Conservation (phyloP, 2,113 vertebrate species). For the Gallinago undulata region DNA sequence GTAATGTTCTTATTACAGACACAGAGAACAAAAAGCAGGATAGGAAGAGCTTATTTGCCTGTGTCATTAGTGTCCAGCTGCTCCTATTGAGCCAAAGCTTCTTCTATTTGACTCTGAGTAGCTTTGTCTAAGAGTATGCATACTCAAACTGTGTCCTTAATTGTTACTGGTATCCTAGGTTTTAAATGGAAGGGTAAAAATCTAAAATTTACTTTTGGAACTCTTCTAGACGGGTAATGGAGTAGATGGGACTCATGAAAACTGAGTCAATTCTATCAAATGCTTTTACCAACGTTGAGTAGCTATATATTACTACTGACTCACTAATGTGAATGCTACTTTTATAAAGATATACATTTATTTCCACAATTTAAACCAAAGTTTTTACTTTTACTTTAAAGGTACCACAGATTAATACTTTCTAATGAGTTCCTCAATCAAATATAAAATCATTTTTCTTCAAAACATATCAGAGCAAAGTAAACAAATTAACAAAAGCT, state of each 20-base stretch:
- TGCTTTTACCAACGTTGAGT: neutral
- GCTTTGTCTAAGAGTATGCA: neutral
- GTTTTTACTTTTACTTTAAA: neutral
- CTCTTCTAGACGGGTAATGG: neutral
- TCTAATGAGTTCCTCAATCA: neutral
- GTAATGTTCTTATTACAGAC: neutral
- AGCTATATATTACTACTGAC: neutral
- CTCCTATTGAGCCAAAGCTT: neutral
- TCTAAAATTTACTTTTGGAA: neutral
- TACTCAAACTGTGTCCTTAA: neutral
- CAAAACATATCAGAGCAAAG: neutral
- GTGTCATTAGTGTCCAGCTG: neutral
- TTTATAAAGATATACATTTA: neutral
- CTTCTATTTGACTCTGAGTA: neutral
- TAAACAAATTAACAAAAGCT: neutral
- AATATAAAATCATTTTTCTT: neutral
- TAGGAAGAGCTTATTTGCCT: neutral
- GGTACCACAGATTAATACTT: neutral
- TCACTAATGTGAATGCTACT: neutral
- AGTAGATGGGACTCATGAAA: neutral
- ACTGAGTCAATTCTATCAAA: neutral
- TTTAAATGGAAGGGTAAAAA: neutral
- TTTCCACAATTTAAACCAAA: neutral
- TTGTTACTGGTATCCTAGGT: neutral
- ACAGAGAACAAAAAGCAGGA: neutral